A percentile compares a stretch with the other conserved stretches of the same genome.
These are phyloP conservation scores for Lepidocolaptes lacrymiger DNA, from an alignment of 2,797 vertebrate genomes.

Conservation along the genomic window DNA sequence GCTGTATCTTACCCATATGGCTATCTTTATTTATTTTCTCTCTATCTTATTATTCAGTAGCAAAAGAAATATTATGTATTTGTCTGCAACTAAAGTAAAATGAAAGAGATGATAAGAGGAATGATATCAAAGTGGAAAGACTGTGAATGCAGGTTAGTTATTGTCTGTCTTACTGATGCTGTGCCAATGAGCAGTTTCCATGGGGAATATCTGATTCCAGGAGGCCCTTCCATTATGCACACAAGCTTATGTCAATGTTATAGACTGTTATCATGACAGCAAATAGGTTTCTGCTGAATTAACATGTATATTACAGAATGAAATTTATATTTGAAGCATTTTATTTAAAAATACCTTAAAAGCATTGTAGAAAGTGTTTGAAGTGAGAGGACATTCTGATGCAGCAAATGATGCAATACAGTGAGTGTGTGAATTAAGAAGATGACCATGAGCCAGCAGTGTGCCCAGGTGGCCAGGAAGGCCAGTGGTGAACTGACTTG, in stretches of 20 bases:
- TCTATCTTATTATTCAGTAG: background rate
- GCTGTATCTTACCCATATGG: background rate
- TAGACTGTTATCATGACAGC: background rate
- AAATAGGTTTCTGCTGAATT: constrained; percentile 5
- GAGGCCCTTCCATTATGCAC: background rate
- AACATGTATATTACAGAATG: background rate
- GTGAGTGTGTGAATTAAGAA: background rate
- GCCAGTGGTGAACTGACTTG: background rate
- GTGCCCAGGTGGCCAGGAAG: background rate
- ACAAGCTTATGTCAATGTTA: background rate
- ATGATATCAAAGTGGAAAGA: background rate
- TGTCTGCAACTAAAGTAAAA: background rate
- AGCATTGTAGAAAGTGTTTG: background rate
- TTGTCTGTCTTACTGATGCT: background rate
- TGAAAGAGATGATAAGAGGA: background rate
- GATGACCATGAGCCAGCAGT: background rate
- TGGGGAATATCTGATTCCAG: constrained; percentile 10
- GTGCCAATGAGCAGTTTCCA: background rate
- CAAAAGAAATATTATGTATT: background rate
- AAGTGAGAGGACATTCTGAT: background rate
- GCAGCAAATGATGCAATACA: background rate
- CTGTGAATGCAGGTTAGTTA: background rate
- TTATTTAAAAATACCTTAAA: background rate
- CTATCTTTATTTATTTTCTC: constrained; percentile 16
- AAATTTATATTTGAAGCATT: background rate